Evolutionary conservation across 2,888 invertebrate genomes (phyloP), one percentile per base, ranked within the genome.

Genomic region (Hemaris fuciformis): DNA sequence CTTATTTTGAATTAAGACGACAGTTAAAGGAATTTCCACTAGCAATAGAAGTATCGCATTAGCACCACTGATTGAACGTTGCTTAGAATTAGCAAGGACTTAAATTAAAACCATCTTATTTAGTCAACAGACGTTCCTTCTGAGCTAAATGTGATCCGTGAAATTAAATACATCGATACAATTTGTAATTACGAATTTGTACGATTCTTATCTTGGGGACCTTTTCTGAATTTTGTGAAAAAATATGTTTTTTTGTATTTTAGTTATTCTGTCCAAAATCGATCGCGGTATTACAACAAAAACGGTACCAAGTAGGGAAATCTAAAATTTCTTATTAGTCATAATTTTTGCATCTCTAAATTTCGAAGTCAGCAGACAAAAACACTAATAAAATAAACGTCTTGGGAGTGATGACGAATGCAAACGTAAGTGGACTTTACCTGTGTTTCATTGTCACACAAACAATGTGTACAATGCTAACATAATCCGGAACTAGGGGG

Each of bases 401-500:
- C 10, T 18, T 18, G n/a, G n/a, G 23, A 48, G 3, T 27, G n/a
- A 31, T 48, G 53, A 27, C 31, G 10, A 1, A 18, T 31, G 15
- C 25, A 48, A 25, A 27, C 7, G 3, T 27, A 18, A 18, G 31
- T 53, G 18, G 31, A 25, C n/a, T 48, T 48, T 8, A 45, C 27
- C 22, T 31, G 27, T 27, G 13, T 45, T 27, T 27, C 15, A 59
- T 46, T 60, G 20, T 45, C 15, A 25, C 27, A 43, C 20, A 43
- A 42, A 53, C 38, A 41, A 53, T 61, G 63, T 63, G 64, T 62
- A 64, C 57, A 64, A 64, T 63, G 41, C 60, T 59, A 38, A 58
- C 58, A 63, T 42, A 60, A 67, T 61, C 59, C 65, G 66, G 38
- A 68, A 65, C 61, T 66, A 64, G 63, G 58, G 60, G 66, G 65